Conservation (phyloP, 2,888 invertebrate species). For the Drosophila algonquin region DNA sequence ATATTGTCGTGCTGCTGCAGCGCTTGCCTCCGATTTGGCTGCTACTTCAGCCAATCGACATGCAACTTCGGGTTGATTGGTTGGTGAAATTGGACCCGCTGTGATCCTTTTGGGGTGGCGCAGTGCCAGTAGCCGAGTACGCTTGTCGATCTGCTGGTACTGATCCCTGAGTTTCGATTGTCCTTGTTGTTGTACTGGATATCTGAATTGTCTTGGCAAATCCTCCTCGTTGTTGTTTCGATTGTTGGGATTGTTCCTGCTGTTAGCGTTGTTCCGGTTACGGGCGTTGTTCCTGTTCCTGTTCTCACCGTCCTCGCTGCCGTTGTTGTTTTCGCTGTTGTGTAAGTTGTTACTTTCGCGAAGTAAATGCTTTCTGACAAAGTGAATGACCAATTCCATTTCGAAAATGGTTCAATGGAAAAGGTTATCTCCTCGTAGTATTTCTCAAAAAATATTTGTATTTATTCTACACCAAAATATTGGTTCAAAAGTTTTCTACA, state of each 20-base stretch:
- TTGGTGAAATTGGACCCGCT: not conserved
- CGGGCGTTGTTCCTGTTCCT: not conserved
- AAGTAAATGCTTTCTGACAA: slow-evolving; percentile 59
- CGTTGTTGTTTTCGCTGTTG: slow-evolving; percentile 8
- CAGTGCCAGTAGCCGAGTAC: not conserved
- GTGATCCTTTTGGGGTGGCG: not conserved
- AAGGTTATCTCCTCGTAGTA: slow-evolving; percentile 21
- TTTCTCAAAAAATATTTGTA: not conserved
- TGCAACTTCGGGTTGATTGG: not conserved
- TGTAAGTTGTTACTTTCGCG: slow-evolving; percentile 34
- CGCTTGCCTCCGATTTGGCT: not conserved
- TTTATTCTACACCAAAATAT: not conserved
- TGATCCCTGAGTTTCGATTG: not conserved
- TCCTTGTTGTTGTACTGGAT: not conserved
- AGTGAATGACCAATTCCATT: slow-evolving; percentile 69
- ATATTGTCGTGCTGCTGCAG: not conserved
- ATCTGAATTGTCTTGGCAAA: not conserved
- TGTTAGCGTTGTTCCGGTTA: not conserved
- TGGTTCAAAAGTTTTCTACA: not conserved
- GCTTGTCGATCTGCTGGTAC: not conserved
- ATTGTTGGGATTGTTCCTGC: not conserved
- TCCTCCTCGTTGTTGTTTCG: not conserved
- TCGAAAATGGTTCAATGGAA: slow-evolving; percentile 58
- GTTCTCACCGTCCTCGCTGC: slow-evolving; percentile 3
- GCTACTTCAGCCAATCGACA: not conserved